Evolutionary conservation across 2,113 vertebrate species (phyloP).

Genomic region (Scortum barcoo): DNA sequence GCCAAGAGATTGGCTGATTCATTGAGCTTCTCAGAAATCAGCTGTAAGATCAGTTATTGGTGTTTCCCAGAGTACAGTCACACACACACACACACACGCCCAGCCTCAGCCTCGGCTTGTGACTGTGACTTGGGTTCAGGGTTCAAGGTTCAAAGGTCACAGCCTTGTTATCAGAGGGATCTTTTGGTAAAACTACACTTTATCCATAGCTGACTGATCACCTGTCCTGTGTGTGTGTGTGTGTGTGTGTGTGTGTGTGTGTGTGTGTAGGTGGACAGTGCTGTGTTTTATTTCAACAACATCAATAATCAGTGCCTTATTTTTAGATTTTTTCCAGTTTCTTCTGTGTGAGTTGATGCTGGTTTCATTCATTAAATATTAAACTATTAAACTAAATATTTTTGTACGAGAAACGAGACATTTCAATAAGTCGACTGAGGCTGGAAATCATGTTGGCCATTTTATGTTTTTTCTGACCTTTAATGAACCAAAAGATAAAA

Average conservation of each 20-base stretch:
- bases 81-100: not conserved
- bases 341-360: no score
- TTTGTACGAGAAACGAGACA: no score
- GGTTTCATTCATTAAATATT: no score
- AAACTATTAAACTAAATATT: no score
- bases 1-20: constrained; percentile 34
- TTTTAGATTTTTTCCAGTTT: no score
- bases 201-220: constrained; percentile 19
- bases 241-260: not conserved
- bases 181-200: constrained; percentile 30
- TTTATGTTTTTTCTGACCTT: not conserved
- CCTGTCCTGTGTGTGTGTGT: not conserved
- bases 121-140: constrained; percentile 5
- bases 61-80: not conserved
- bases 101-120: not conserved
- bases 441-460: not conserved
- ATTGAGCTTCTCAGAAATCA: constrained; percentile 56
- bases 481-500: not conserved
- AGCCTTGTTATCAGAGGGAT: not conserved
- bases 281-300: not conserved
- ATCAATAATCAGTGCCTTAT: no score
- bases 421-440: no score
- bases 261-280: not conserved
- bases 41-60: constrained; percentile 13
- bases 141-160: constrained; percentile 18